Base-by-base conservation (phyloP, 2,888 invertebrate species). In the Petrophora chlorosata region DNA sequence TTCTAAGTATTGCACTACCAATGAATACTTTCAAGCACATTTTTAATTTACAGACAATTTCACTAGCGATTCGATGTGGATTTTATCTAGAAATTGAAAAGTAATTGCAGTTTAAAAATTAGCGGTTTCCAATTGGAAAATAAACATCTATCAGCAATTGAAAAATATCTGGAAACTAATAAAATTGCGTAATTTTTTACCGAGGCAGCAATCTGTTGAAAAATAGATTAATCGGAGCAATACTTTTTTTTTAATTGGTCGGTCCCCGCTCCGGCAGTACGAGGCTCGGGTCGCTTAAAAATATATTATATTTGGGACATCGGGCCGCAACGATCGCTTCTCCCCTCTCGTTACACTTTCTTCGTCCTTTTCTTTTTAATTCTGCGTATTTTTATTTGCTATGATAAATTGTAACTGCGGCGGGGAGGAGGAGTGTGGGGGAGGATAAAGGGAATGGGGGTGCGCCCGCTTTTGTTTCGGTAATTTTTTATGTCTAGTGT, bases 401-500 rank as follows among this genome's bases (percentile, higher is more conserved):
- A 89, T 90, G 89, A 90, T 90, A 89, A 89, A 90, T 90, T 87
- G 88, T 87, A 81, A 82, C 83, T 73, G 83, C 79, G 77, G 76
- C 63, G 78, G 75, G 70, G 61, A 63, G 77, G 25, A n/a, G 74
- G 69, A 57, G 48, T 59, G 47, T 33, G 55, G 64, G 67, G 67
- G 58, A 66, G 67, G 12, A n/a, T n/a, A n/a, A n/a, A 9, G 35
- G 0, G 12, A 17, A 10, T 70, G 64, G 67, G 58, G 56, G 60
- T 33, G 50, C 49, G 59, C 71, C 74, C 78, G 81, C 85, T 84
- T 87, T 90, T 89, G 87, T 88, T 90, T 88, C 85, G 81, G 86
- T 85, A 86, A 83, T 87, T 87, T 88, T 89, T 89, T 89, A 87
- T 85, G 85, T 89, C 88, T 86, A 82, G 79, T 84, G 86, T 83